Evolutionary conservation across 2,888 invertebrate genomes (phyloP).

Genomic region (Timema cristinae): DNA sequence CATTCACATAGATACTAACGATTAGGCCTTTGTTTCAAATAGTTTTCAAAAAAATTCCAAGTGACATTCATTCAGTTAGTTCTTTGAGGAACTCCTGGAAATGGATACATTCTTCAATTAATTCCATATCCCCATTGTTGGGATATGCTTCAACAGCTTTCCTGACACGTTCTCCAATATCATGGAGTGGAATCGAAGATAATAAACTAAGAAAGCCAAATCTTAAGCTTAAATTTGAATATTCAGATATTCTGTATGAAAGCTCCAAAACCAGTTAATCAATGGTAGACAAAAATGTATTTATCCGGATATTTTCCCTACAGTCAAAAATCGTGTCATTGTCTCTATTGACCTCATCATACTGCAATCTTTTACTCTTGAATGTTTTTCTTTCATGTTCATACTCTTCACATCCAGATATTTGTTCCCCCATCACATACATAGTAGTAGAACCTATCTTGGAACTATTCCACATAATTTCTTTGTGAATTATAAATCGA

Average conservation of each 20-base stretch:
- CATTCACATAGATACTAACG: background rate
- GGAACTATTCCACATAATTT: too few species aligned
- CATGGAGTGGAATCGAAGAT: constrained; percentile 1
- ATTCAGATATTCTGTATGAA: background rate
- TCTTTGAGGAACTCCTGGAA: constrained; percentile 1
- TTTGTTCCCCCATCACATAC: too few species aligned
- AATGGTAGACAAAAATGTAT: background rate
- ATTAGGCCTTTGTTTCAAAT: background rate
- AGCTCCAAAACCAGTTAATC: background rate
- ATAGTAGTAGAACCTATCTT: too few species aligned
- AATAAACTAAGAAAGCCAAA: background rate
- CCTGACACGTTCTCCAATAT: background rate
- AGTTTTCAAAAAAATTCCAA: background rate
- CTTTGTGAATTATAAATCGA: too few species aligned
- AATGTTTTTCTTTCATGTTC: background rate
- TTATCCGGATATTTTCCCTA: background rate
- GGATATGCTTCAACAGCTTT: background rate
- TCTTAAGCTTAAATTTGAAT: background rate
- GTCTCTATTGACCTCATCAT: background rate
- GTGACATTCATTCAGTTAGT: background rate
- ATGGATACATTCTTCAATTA: background rate
- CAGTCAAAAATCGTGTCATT: background rate
- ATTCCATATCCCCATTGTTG: background rate
- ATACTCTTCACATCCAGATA: too few species aligned
- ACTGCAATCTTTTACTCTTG: background rate